A percentile compares a stretch with the other conserved stretches of the same genome.
Evolutionary conservation across 2,113 vertebrate genomes (phyloP).

Genomic region (Semicossyphus pulcher): DNA sequence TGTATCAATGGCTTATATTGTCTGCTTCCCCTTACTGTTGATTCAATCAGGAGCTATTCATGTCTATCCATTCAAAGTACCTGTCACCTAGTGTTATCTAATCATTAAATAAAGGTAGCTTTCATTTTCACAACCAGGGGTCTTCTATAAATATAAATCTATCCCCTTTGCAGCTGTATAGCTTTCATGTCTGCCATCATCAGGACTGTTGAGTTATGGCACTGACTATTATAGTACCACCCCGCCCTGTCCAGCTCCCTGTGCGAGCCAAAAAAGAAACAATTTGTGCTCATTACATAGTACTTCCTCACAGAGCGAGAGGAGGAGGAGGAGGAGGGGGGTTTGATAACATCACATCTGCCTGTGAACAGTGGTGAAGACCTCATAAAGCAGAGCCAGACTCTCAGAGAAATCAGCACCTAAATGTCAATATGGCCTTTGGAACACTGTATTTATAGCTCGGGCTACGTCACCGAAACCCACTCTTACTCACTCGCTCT

Average conservation of each 20-base stretch:
- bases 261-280: conserved; percentile 19
- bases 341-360: conserved; percentile 49
- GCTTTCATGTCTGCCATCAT: conserved; percentile 1
- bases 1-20: not conserved
- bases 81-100: not conserved
- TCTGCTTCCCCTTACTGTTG: not conserved
- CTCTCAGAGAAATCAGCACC: conserved; percentile 68
- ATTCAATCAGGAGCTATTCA: not conserved
- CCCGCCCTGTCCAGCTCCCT: not conserved
- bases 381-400: conserved; percentile 58
- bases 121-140: too few species aligned
- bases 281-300: conserved; percentile 22
- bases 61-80: not conserved
- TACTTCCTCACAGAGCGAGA: conserved; percentile 11
- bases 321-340: too few species aligned
- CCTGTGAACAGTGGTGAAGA: conserved; percentile 40
- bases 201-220: conserved; percentile 3
- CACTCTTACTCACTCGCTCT: conserved; percentile 43
- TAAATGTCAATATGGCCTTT: conserved; percentile 78
- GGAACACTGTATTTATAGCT: conserved; percentile 69
- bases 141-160: not conserved
- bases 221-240: conserved; percentile 10
- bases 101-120: too few species aligned
- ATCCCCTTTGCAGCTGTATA: not conserved
- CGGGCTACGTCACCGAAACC: conserved; percentile 30